Evolutionary conservation across 1,140 invertebrate genomes (phyloP).

Genomic region (Telenomus remus): DNA sequence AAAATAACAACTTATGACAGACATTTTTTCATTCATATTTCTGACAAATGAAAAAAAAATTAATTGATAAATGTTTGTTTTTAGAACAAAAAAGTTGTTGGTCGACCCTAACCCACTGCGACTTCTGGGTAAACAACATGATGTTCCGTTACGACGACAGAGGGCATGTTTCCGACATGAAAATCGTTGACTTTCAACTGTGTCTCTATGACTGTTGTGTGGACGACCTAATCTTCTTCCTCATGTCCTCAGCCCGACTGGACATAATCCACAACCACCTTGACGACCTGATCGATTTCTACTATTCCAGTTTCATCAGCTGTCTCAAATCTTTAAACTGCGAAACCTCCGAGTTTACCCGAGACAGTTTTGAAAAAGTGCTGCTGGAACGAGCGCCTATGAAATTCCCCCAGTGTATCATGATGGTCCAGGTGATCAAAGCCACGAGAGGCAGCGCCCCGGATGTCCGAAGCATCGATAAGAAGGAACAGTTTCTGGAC

Average conservation of each 20-base stretch:
- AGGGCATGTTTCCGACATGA: constrained; percentile 73
- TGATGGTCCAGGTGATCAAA: constrained; percentile 73
- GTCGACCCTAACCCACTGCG: constrained; percentile 77
- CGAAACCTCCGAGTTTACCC: constrained; percentile 58
- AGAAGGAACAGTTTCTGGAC: constrained; percentile 59
- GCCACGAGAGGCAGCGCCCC: constrained; percentile 62
- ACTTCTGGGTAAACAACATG: constrained; percentile 82
- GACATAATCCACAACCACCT: constrained; percentile 75
- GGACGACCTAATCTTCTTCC: constrained; percentile 79
- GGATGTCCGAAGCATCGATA: constrained; percentile 59
- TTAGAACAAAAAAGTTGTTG: constrained; percentile 73
- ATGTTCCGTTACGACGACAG: constrained; percentile 73
- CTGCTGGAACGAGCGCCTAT: constrained; percentile 62
- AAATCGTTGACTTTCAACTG: constrained; percentile 81
- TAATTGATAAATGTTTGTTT: no score
- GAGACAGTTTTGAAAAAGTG: constrained; percentile 61
- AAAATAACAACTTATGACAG: no score
- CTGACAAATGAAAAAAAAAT: no score
- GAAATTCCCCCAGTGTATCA: constrained; percentile 68
- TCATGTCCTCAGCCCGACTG: constrained; percentile 77
- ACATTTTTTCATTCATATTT: no score
- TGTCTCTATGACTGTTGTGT: constrained; percentile 75
- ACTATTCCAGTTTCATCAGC: constrained; percentile 76
- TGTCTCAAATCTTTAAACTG: constrained; percentile 61
- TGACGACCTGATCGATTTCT: constrained; percentile 74